Conservation (phyloP, 2,888 invertebrate species). For the Drosophila atripex region DNA sequence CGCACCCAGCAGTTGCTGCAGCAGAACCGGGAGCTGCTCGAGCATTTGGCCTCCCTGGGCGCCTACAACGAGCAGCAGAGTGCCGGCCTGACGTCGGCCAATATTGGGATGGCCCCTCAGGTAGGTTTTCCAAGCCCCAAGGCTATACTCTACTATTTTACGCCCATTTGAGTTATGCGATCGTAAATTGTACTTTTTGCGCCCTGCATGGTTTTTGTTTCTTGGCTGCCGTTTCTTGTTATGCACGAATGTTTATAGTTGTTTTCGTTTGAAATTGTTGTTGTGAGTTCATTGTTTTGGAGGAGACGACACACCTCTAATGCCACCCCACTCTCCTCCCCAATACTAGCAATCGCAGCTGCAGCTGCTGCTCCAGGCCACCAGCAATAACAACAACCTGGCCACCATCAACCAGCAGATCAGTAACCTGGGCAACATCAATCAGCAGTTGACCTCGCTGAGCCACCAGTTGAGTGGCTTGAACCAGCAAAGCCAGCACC, state of each 20-base stretch:
- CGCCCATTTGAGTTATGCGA: constrained; percentile 36
- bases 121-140: constrained; percentile 81
- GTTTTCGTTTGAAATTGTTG: constrained; percentile 41
- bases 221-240: constrained; percentile 38
- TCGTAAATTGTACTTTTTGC: constrained; percentile 30
- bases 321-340: constrained; percentile 36
- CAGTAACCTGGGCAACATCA: constrained; percentile 83
- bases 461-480: constrained; percentile 83
- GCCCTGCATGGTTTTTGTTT: constrained; percentile 41
- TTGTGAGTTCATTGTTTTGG: constrained; percentile 25
- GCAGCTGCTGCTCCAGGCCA: constrained; percentile 82
- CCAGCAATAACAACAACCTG: constrained; percentile 83
- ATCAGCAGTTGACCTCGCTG: constrained; percentile 83
- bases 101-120: constrained; percentile 88
- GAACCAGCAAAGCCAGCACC: constrained; percentile 84
- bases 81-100: constrained; percentile 84
- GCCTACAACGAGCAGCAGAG: constrained; percentile 94
- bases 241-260: constrained; percentile 56
- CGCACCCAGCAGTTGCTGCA: constrained; percentile 96
- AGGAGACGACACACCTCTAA: constrained; percentile 28
- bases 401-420: constrained; percentile 83
- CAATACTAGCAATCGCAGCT: constrained; percentile 77
- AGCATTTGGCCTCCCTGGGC: constrained; percentile 96
- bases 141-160: neutral
- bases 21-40: constrained; percentile 97